Evolutionary conservation across 2,888 invertebrate species (phyloP).

Genomic region (Eupithecia vulgata): DNA sequence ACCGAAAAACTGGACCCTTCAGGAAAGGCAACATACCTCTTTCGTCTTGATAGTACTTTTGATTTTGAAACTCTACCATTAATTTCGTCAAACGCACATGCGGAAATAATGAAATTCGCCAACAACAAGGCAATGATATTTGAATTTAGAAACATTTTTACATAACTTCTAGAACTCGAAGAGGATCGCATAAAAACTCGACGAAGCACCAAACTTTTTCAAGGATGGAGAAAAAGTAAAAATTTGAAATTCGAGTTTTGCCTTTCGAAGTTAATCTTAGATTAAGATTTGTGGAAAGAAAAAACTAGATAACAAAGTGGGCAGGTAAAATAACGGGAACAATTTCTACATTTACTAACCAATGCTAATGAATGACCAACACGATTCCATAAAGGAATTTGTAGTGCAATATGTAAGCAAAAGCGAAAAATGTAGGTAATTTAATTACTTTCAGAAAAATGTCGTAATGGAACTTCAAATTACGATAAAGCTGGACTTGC

Average conservation of each 20-base stretch:
- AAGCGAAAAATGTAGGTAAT: not conserved
- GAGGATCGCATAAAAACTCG: slow-evolving; percentile 12
- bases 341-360: slow-evolving; percentile 43
- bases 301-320: slow-evolving; percentile 44
- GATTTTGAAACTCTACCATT: slow-evolving; percentile 25
- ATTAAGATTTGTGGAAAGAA: slow-evolving; percentile 39
- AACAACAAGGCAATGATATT: slow-evolving; percentile 33
- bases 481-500: too few relatives aligned
- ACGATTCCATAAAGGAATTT: slow-evolving; percentile 36
- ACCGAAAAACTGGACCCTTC: slow-evolving; percentile 89
- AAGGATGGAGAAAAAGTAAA: slow-evolving; percentile 8
- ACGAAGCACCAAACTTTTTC: slow-evolving; percentile 13
- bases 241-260: slow-evolving; percentile 37
- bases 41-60: slow-evolving; percentile 80
- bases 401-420: slow-evolving; percentile 18
- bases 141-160: slow-evolving; percentile 38
- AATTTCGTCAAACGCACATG: slow-evolving; percentile 38
- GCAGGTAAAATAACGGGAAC: slow-evolving; percentile 45
- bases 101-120: slow-evolving; percentile 32
- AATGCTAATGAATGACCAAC: slow-evolving; percentile 43
- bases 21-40: slow-evolving; percentile 87
- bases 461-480: not conserved
- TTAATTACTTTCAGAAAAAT: not conserved
- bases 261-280: slow-evolving; percentile 38
- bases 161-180: slow-evolving; percentile 10